These are phyloP conservation scores for Heterotilapia buettikoferi DNA, from an alignment of 2,113 vertebrate species.

Conservation along the genomic window DNA sequence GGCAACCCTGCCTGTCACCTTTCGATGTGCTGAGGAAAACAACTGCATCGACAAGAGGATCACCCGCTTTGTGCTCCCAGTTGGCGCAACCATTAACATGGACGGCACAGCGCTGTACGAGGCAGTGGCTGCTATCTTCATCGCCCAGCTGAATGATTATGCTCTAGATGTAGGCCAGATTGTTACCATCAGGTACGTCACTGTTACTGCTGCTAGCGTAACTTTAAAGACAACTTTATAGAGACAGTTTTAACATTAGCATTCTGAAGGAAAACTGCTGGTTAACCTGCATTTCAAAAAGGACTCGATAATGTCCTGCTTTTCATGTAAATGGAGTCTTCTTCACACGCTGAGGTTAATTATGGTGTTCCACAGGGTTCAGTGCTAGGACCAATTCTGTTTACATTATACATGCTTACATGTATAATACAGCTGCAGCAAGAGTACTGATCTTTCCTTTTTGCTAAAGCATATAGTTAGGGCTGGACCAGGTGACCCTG, in stretches of 20 bases:
- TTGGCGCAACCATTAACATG: slow-evolving; percentile 99
- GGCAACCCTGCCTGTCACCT: slow-evolving; percentile 94
- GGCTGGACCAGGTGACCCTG: background rate
- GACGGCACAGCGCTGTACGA: slow-evolving; percentile 96
- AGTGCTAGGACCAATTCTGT: background rate
- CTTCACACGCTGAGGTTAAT: accelerated
- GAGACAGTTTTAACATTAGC: background rate
- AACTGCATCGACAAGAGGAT: slow-evolving; percentile 91
- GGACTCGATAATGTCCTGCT: background rate
- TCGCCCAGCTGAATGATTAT: slow-evolving; percentile 89
- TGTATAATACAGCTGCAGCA: too few species aligned
- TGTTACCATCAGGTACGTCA: slow-evolving; percentile 86
- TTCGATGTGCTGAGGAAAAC: slow-evolving; percentile 94
- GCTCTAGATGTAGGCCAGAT: slow-evolving; percentile 86
- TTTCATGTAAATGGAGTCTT: background rate
- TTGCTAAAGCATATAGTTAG: too few species aligned
- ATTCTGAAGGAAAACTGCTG: background rate
- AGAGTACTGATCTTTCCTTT: too few species aligned
- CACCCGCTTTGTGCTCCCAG: slow-evolving; percentile 92
- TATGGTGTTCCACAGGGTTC: background rate
- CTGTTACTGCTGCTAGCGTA: background rate
- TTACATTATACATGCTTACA: background rate
- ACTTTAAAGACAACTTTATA: background rate
- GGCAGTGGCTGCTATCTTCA: slow-evolving; percentile 94
- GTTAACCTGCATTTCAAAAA: background rate